Percentiles rank a stretch among this genome's conserved stretches.
phyloP scores from a whole-genome alignment of 2,113 vertebrate species.

The Elephantulus edwardii region DNA sequence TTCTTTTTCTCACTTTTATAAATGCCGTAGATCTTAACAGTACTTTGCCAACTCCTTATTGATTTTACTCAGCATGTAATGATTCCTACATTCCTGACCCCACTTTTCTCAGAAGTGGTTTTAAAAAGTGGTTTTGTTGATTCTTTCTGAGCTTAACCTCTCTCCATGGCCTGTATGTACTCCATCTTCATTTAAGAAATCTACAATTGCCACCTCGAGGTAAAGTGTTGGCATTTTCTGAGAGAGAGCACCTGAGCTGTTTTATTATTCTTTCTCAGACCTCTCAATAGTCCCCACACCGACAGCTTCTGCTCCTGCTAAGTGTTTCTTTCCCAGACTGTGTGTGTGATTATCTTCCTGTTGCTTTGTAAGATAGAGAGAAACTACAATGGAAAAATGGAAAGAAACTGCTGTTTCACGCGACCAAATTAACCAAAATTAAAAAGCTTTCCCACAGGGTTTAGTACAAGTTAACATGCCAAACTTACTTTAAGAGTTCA shows the following conservation, averaged over 20 bases:
- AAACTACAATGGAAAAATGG: background rate
- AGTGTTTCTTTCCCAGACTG: background rate
- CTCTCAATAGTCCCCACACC: background rate
- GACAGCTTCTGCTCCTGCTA: background rate
- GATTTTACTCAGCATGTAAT: background rate
- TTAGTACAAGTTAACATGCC: too few species aligned
- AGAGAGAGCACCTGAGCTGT: background rate
- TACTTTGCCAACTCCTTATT: background rate
- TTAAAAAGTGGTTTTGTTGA: background rate
- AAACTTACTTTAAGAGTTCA: constrained; percentile 96
- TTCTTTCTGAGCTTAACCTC: background rate
- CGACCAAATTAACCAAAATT: background rate
- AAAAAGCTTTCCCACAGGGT: too few species aligned
- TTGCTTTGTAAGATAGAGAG: constrained; percentile 19
- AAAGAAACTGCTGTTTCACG: background rate
- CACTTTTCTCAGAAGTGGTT: background rate
- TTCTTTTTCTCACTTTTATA: background rate
- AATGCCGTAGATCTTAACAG: background rate
- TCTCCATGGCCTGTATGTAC: background rate
- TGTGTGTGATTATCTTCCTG: too few species aligned
- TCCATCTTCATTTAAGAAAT: background rate
- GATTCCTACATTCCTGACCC: background rate
- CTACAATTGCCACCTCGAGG: background rate
- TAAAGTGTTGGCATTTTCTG: background rate
- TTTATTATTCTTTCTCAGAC: background rate